Percentiles rank a stretch among this genome's conserved stretches.
Evolutionary conservation across 2,888 invertebrate species (phyloP).

Genomic region (Drosophila infuscata): DNA sequence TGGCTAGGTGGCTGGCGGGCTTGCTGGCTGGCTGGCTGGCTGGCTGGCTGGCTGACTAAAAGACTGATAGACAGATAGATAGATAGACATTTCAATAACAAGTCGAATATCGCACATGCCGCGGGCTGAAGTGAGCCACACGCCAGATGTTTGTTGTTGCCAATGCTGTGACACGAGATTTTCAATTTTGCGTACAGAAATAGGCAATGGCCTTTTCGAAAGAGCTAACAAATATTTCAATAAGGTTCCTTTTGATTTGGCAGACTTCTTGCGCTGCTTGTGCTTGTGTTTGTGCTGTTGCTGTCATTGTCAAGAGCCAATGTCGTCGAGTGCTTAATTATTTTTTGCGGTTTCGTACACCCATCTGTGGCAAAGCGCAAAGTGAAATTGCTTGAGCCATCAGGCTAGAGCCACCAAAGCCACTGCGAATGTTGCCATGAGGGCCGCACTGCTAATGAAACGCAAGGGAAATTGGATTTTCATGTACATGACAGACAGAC

Average conservation of each 20-base stretch:
- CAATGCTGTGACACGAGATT: conserved; percentile 54
- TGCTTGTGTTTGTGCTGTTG: conserved; percentile 23
- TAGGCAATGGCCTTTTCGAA: conserved; percentile 38
- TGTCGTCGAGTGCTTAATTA: conserved; percentile 76
- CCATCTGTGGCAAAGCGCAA: conserved; percentile 50
- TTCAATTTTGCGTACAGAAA: conserved; percentile 67
- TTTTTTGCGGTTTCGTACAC: conserved; percentile 74
- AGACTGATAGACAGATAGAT: conserved; percentile 44
- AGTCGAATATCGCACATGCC: conserved; percentile 64
- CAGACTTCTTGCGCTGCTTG: conserved; percentile 29
- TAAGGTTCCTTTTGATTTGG: conserved; percentile 42
- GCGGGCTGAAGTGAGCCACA: conserved; percentile 24
- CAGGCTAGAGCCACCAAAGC: conserved; percentile 21
- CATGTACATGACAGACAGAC: conserved; percentile 67
- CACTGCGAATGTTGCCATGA: conserved; percentile 20
- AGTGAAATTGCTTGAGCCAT: conserved; percentile 69
- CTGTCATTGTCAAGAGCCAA: conserved; percentile 74
- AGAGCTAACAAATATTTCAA: conserved; percentile 68
- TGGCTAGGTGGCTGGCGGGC: conserved; percentile 7
- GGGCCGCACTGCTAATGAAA: conserved; percentile 73
- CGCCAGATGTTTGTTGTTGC: conserved; percentile 62
- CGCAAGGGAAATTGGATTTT: conserved; percentile 77
- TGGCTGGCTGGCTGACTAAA: conserved; percentile 17
- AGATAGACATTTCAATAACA: conserved; percentile 73
- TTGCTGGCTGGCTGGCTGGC: conserved; percentile 19